These are phyloP conservation scores for Ophraella communa DNA, from an alignment of 2,888 invertebrate genomes.

Conservation along the genomic window DNA sequence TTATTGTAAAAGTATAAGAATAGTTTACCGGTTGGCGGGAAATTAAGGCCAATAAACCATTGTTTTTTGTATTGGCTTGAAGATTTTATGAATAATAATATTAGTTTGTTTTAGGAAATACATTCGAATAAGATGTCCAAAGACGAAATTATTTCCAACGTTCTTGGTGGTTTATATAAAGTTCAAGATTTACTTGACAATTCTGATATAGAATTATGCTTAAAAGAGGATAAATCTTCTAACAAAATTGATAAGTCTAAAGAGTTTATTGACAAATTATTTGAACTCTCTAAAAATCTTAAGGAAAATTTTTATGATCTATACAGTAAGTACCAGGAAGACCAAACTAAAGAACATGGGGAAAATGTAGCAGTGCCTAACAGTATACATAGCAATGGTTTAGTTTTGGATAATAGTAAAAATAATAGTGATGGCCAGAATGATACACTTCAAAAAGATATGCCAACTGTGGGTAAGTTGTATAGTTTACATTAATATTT, in stretches of 20 bases:
- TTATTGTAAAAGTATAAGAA: background rate
- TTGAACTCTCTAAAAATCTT: background rate
- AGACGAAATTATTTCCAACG: background rate
- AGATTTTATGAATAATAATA: background rate
- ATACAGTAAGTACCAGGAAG: background rate
- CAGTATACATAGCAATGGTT: background rate
- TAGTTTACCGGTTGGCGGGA: background rate
- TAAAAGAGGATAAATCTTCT: background rate
- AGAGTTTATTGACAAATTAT: constrained; percentile 5
- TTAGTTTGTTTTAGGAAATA: background rate
- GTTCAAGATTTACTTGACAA: background rate
- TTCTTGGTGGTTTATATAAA: constrained; percentile 5
- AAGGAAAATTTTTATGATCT: constrained; percentile 10
- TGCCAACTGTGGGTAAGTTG: background rate
- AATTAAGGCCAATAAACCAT: background rate
- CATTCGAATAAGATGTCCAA: constrained; percentile 13
- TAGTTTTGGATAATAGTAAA: background rate
- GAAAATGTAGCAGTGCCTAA: background rate
- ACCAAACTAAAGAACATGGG: background rate
- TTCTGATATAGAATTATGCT: constrained; percentile 4
- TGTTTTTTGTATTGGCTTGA: constrained; percentile 2
- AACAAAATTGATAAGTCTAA: constrained; percentile 6
- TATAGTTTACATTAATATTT: background rate
- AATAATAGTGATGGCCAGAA: background rate
- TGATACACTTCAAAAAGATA: background rate